Evolutionary conservation across 2,888 invertebrate species (phyloP).

Genomic region (Rhodophaea formosa): DNA sequence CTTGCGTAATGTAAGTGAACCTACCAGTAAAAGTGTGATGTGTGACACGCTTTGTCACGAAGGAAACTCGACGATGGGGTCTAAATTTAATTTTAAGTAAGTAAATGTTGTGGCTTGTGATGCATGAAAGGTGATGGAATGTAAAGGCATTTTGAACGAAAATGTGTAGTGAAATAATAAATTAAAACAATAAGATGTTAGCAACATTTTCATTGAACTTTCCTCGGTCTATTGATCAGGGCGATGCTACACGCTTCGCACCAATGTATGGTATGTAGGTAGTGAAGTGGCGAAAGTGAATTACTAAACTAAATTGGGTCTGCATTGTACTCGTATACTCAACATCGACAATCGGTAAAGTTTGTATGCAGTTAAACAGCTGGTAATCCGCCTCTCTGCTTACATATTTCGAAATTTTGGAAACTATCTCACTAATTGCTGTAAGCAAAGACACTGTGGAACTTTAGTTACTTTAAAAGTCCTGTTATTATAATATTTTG

Average conservation of each 20-base stretch:
- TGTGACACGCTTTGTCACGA: conserved; percentile 39
- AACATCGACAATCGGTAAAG: neutral
- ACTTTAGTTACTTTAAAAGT: too few relatives aligned
- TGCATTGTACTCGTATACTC: conserved; percentile 25
- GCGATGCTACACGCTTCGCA: conserved; percentile 11
- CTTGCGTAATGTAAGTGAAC: conserved; percentile 69
- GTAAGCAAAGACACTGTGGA: too few relatives aligned
- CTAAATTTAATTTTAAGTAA: conserved; percentile 57
- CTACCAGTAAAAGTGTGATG: conserved; percentile 44
- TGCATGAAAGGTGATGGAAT: conserved; percentile 47
- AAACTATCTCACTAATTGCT: too few relatives aligned
- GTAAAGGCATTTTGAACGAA: conserved; percentile 40
- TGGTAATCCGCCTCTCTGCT: too few relatives aligned
- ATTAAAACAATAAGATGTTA: conserved; percentile 59
- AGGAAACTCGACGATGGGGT: conserved; percentile 52
- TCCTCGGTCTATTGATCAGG: conserved; percentile 29
- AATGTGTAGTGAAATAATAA: conserved; percentile 54
- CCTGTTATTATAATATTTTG: too few relatives aligned
- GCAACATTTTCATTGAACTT: conserved; percentile 34
- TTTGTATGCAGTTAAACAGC: neutral
- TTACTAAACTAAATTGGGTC: conserved; percentile 33
- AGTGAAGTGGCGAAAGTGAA: conserved; percentile 34
- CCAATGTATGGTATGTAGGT: conserved; percentile 22
- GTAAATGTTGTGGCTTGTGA: conserved; percentile 39
- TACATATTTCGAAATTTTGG: too few relatives aligned